Conservation (phyloP, 2,888 invertebrate species). For the Pachydiplax longipennis region DNA sequence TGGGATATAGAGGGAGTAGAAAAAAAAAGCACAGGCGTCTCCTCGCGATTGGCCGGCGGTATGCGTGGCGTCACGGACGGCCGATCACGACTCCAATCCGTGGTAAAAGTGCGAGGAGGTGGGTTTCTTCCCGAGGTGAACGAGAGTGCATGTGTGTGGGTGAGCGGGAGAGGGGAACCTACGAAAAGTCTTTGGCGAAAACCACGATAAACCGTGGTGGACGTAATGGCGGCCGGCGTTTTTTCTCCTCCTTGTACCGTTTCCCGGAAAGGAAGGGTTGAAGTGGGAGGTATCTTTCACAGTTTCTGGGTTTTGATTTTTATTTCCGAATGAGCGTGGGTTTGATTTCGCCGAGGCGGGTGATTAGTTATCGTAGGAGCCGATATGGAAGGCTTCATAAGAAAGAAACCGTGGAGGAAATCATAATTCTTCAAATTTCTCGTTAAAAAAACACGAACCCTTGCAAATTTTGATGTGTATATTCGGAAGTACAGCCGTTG, state of each 20-base stretch:
- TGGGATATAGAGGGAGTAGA: not conserved
- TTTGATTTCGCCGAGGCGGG: too few species aligned
- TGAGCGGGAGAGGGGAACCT: not conserved
- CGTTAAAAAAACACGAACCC: too few species aligned
- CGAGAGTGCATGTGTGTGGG: not conserved
- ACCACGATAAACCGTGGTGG: not conserved
- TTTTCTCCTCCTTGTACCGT: not conserved
- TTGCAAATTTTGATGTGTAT: too few species aligned
- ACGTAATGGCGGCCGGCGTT: not conserved
- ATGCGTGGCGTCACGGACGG: conserved; percentile 27
- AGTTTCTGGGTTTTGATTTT: too few species aligned
- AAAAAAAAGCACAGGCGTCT: not conserved
- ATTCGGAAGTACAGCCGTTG: too few species aligned
- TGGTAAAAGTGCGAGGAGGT: not conserved
- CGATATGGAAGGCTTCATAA: too few species aligned
- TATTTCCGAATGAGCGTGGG: too few species aligned
- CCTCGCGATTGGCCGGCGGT: conserved; percentile 33
- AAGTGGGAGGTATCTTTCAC: too few species aligned
- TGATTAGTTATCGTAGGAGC: too few species aligned
- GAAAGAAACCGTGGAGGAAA: too few species aligned
- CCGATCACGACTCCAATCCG: conserved; percentile 31
- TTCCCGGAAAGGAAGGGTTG: not conserved
- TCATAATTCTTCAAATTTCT: too few species aligned
- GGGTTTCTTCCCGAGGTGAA: not conserved
- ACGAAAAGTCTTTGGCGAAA: not conserved